Evolutionary conservation across 2,888 invertebrate species (phyloP).

Genomic region (Aphodius sticticus): DNA sequence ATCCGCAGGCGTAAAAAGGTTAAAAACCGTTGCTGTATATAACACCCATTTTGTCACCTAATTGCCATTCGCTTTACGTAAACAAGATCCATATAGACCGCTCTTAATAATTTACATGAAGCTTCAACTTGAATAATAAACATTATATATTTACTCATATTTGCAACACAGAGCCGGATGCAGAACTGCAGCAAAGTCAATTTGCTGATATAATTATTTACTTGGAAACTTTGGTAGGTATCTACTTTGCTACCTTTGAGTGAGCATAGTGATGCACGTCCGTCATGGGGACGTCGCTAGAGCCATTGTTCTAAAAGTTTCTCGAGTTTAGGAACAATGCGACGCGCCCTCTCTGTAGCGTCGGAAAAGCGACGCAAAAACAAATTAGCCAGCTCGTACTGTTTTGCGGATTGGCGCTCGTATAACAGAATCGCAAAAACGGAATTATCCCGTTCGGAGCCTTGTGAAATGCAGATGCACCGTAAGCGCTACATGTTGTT

Average conservation of each 20-base stretch:
- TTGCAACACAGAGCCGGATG: background rate
- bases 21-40: too few relatives aligned
- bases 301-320: background rate
- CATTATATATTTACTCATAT: background rate
- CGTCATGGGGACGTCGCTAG: background rate
- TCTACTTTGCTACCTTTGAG: background rate
- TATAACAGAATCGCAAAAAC: background rate
- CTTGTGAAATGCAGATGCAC: background rate
- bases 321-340: background rate
- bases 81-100: background rate
- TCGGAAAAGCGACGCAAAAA: background rate
- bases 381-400: background rate
- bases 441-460: background rate
- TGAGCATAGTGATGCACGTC: background rate
- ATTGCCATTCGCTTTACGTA: background rate
- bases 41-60: background rate
- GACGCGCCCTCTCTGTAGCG: background rate
- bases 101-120: too few relatives aligned
- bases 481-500: background rate
- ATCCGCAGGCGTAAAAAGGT: too few relatives aligned
- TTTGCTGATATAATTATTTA: constrained; percentile 4
- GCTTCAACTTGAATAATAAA: background rate
- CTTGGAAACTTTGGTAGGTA: background rate
- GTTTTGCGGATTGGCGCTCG: background rate
- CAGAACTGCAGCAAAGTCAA: background rate